Conservation (phyloP, 2,797 vertebrate species). For the Ctenochaetus hawaiiensis region DNA sequence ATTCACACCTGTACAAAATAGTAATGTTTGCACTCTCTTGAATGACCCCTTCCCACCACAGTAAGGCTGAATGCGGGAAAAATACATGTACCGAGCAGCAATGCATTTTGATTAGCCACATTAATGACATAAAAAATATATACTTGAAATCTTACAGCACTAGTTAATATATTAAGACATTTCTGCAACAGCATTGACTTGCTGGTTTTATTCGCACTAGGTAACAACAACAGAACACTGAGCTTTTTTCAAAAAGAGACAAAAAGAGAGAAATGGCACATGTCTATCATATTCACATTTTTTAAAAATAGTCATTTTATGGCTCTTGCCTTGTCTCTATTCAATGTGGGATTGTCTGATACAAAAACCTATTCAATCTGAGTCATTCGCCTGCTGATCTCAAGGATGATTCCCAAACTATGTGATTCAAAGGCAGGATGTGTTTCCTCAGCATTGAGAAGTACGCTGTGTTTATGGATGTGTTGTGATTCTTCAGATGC, state of each 20-base stretch:
- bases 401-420: slow-evolving; percentile 30
- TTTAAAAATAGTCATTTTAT: slow-evolving; percentile 32
- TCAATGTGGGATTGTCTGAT: slow-evolving; percentile 44
- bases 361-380: slow-evolving; percentile 36
- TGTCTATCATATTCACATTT: slow-evolving; percentile 72
- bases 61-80: slow-evolving; percentile 58
- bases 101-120: slow-evolving; percentile 62
- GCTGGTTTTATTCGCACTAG: slow-evolving; percentile 71
- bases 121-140: slow-evolving; percentile 67
- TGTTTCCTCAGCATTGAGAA: slow-evolving; percentile 28
- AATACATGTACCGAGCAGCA: slow-evolving; percentile 72
- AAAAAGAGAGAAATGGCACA: slow-evolving; percentile 61
- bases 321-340: slow-evolving; percentile 47
- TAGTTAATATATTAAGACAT: slow-evolving; percentile 85
- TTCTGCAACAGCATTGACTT: slow-evolving; percentile 71
- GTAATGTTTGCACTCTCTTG: slow-evolving; percentile 16
- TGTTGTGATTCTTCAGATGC: slow-evolving; percentile 33
- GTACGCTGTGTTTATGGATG: slow-evolving; percentile 36
- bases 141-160: slow-evolving; percentile 67
- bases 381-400: slow-evolving; percentile 12
- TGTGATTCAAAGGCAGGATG: slow-evolving; percentile 24
- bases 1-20: slow-evolving; percentile 26
- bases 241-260: slow-evolving; percentile 31
- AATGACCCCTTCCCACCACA: slow-evolving; percentile 14
- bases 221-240: slow-evolving; percentile 63